phyloP scores from a whole-genome alignment of 2,113 vertebrate species.

The Equus quagga region DNA sequence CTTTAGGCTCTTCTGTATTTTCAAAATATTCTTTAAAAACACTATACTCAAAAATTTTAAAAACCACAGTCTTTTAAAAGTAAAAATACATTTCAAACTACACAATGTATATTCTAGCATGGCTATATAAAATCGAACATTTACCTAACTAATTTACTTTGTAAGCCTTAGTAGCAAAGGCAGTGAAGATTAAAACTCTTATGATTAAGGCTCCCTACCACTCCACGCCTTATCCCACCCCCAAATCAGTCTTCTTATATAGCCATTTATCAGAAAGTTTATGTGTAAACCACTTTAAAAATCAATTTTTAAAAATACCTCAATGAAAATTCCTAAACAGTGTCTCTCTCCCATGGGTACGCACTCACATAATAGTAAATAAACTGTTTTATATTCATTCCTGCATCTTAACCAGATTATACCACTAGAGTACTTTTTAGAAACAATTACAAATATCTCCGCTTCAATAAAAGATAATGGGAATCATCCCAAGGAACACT shows the following conservation, averaged over 20 bases:
- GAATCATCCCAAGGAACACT: not conserved
- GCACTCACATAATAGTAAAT: not conserved
- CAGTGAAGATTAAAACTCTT: slow-evolving; percentile 47
- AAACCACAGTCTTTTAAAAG: slow-evolving; percentile 26
- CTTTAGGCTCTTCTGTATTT: not conserved
- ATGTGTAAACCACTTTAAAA: slow-evolving; percentile 15
- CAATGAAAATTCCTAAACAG: not conserved
- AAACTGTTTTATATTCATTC: not conserved
- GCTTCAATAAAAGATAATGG: not conserved
- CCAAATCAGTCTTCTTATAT: not conserved
- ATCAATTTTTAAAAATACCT: not conserved
- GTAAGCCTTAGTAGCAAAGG: slow-evolving; percentile 29
- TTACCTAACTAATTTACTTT: slow-evolving; percentile 13
- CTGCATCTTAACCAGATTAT: slow-evolving; percentile 15
- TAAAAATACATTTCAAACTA: slow-evolving; percentile 10
- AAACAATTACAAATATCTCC: not conserved
- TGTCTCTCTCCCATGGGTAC: not conserved
- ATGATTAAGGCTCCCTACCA: not conserved
- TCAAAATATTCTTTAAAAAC: slow-evolving; percentile 40
- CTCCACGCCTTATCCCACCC: not conserved
- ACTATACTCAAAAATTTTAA: not conserved
- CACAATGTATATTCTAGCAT: not conserved
- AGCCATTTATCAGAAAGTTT: not conserved
- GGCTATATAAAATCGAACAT: not conserved
- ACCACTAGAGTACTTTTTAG: not conserved